Evolutionary conservation across 2,113 vertebrate genomes (phyloP).

Genomic region (Bufo bufo): DNA sequence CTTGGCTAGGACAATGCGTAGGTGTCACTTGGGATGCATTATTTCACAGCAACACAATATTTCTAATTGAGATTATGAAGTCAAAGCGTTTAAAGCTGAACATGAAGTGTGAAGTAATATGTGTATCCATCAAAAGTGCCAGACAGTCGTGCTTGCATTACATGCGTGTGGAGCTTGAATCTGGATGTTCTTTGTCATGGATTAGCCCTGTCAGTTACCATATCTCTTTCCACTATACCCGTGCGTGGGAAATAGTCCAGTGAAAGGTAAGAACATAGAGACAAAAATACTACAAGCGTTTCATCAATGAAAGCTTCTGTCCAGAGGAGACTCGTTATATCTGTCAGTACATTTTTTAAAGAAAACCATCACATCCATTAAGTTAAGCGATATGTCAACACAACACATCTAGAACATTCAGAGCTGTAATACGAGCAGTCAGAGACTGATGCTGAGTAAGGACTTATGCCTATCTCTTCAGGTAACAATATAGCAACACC

Average conservation of each 20-base stretch:
- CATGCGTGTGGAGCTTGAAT: background rate
- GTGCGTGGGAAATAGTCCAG: conserved; percentile 9
- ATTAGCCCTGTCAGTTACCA: conserved; percentile 36
- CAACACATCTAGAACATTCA: background rate
- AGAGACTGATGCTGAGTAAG: background rate
- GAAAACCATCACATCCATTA: conserved; percentile 28
- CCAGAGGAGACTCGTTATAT: conserved; percentile 22
- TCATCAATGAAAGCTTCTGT: conserved; percentile 43
- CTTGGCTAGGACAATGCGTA: too few species aligned
- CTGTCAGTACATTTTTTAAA: conserved; percentile 42
- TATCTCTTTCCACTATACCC: background rate
- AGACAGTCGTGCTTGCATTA: background rate
- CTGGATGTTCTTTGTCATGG: conserved; percentile 24
- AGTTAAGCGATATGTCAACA: conserved; percentile 45
- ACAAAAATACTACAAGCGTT: conserved; percentile 35
- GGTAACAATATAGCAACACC: background rate
- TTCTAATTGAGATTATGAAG: too few species aligned
- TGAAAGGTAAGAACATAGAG: conserved; percentile 18
- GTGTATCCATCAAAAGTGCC: background rate
- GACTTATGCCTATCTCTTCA: background rate
- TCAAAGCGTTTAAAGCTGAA: too few species aligned
- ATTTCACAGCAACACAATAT: too few species aligned
- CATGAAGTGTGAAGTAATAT: background rate
- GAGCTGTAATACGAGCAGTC: background rate
- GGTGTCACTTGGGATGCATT: too few species aligned